Conservation (phyloP, 2,888 invertebrate genomes). For the Synanthedon formicaeformis region DNA sequence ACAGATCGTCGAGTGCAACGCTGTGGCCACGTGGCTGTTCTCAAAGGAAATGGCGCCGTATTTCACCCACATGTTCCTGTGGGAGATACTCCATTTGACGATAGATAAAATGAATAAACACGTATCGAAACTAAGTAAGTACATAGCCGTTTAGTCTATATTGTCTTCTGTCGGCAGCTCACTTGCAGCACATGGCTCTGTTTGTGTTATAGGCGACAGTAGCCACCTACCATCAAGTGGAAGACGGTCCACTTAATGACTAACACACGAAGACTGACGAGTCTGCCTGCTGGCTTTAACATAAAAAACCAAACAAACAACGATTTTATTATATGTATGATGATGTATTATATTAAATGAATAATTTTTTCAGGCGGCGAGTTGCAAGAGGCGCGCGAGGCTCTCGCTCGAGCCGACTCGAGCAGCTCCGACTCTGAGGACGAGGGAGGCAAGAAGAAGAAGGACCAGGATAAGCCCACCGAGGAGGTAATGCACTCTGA, state of each 20-base stretch:
- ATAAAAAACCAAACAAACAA: too few relatives aligned
- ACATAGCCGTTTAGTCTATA: neutral
- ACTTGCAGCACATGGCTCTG: too few relatives aligned
- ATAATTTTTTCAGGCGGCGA: conserved; percentile 70
- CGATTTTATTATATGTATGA: conserved; percentile 5
- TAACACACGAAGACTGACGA: too few relatives aligned
- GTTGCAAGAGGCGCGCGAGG: conserved; percentile 86
- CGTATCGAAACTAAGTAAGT: conserved; percentile 82
- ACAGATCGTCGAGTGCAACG: conserved; percentile 95
- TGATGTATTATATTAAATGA: too few relatives aligned
- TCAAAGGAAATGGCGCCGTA: conserved; percentile 91
- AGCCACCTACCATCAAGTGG: too few relatives aligned
- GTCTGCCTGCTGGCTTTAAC: too few relatives aligned
- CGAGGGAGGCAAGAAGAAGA: conserved; percentile 70
- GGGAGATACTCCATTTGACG: conserved; percentile 96
- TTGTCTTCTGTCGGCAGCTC: neutral
- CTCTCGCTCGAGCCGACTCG: conserved; percentile 84
- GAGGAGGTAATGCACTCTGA: conserved; percentile 63
- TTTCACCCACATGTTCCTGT: conserved; percentile 94
- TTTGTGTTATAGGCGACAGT: too few relatives aligned
- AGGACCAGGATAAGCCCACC: conserved; percentile 72
- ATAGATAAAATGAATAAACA: conserved; percentile 97
- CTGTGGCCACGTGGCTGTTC: conserved; percentile 98
- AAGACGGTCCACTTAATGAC: too few relatives aligned
- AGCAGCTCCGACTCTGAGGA: conserved; percentile 87